These are phyloP conservation scores for Macropodus opercularis DNA, from an alignment of 2,797 vertebrate genomes.

Conservation along the genomic window DNA sequence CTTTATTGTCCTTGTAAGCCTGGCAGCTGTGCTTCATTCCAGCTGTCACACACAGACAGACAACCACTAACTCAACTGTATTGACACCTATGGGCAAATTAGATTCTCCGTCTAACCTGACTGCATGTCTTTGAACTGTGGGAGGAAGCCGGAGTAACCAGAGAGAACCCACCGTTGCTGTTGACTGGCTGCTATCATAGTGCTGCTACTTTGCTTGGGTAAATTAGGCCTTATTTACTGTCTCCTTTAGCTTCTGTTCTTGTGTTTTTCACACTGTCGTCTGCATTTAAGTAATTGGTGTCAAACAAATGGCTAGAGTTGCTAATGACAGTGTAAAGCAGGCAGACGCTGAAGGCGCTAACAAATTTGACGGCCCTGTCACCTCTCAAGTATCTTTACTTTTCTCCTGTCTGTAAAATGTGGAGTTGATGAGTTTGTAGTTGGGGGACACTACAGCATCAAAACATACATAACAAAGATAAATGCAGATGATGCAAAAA, in stretches of 20 bases:
- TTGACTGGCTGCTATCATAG: neutral
- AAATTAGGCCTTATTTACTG: neutral
- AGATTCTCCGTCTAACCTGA: too few species aligned
- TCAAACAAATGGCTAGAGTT: constrained; percentile 32
- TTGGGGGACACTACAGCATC: constrained; percentile 1
- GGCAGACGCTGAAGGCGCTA: neutral
- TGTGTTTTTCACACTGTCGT: constrained; percentile 4
- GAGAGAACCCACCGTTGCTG: too few species aligned
- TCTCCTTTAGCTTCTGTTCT: neutral
- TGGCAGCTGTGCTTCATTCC: too few species aligned
- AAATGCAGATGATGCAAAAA: constrained; percentile 1
- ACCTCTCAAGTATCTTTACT: constrained; percentile 24
- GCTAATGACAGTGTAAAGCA: constrained; percentile 4
- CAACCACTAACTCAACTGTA: too few species aligned
- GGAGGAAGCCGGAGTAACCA: too few species aligned
- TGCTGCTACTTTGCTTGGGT: neutral
- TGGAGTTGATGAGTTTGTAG: constrained; percentile 9
- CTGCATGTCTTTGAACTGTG: too few species aligned
- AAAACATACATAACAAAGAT: constrained; percentile 26
- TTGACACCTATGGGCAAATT: too few species aligned
- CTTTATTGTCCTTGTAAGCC: too few species aligned
- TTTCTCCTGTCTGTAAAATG: constrained; percentile 17
- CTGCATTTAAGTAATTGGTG: constrained; percentile 12
- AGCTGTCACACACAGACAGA: too few species aligned
- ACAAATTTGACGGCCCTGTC: constrained; percentile 11